Conservation (phyloP, 2,797 vertebrate species). For the Bovichtus diacanthus region DNA sequence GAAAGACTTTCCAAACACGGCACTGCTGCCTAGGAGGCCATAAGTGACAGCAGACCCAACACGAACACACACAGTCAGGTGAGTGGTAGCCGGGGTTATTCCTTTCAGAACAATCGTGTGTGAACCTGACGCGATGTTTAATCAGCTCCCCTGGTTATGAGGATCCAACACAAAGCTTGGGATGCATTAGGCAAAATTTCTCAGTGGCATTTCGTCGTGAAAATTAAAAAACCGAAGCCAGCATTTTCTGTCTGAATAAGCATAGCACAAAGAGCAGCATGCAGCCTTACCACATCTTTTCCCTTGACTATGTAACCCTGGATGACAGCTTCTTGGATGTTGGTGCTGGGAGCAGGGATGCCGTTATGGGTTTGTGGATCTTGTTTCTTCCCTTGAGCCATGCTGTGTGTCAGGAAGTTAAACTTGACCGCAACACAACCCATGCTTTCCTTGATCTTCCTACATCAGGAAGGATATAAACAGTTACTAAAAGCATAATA, state of each 20-base stretch:
- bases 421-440: conserved; percentile 89
- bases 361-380: background rate
- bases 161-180: conserved; percentile 21
- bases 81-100: conserved; percentile 10
- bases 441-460: conserved; percentile 93
- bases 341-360: conserved; percentile 62
- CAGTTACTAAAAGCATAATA: background rate
- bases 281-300: conserved; percentile 75
- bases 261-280: conserved; percentile 3
- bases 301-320: conserved; percentile 65
- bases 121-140: conserved; percentile 44
- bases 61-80: conserved; percentile 2
- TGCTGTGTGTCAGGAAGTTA: conserved; percentile 89
- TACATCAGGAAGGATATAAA: conserved; percentile 57
- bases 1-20: conserved; percentile 28
- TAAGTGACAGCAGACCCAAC: conserved; percentile 25
- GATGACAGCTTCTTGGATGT: conserved; percentile 85
- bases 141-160: conserved; percentile 5
- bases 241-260: conserved; percentile 8
- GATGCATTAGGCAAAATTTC: background rate
- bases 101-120: conserved; percentile 20
- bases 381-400: conserved; percentile 82
- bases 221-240: background rate
- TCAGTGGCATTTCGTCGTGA: conserved; percentile 1
- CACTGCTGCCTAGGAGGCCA: conserved; percentile 1